These are phyloP conservation scores for Trissonchulus sp. DNA, from an alignment of 2,888 invertebrate species.

Conservation along the genomic window DNA sequence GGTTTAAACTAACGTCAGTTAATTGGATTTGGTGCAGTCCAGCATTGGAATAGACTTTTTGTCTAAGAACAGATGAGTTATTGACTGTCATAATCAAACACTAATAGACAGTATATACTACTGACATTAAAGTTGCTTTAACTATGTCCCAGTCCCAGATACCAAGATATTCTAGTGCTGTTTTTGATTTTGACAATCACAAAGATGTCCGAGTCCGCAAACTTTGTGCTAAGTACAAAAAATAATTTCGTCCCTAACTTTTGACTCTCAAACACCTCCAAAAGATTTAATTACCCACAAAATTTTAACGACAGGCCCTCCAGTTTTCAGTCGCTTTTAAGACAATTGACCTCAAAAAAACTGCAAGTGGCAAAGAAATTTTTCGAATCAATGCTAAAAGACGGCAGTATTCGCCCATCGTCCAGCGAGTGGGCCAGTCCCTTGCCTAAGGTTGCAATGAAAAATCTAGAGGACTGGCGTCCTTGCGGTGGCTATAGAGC, in stretches of 20 bases:
- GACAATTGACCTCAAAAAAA: background rate
- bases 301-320: background rate
- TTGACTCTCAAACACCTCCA: background rate
- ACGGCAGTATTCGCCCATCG: background rate
- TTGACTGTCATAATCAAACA: background rate
- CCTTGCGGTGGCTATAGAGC: slow-evolving; percentile 19
- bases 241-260: background rate
- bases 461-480: slow-evolving; percentile 7
- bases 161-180: background rate
- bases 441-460: background rate
- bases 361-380: background rate
- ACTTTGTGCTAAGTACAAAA: background rate
- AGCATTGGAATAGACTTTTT: background rate
- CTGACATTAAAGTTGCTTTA: background rate
- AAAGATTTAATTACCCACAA: background rate
- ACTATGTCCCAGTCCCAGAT: background rate
- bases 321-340: background rate
- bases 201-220: background rate
- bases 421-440: background rate
- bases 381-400: background rate
- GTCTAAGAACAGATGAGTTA: background rate
- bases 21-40: no score
- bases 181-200: background rate
- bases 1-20: no score
- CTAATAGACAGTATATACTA: background rate